Base-by-base conservation (phyloP, 2,888 invertebrate species). In the Drosophila rubida region DNA sequence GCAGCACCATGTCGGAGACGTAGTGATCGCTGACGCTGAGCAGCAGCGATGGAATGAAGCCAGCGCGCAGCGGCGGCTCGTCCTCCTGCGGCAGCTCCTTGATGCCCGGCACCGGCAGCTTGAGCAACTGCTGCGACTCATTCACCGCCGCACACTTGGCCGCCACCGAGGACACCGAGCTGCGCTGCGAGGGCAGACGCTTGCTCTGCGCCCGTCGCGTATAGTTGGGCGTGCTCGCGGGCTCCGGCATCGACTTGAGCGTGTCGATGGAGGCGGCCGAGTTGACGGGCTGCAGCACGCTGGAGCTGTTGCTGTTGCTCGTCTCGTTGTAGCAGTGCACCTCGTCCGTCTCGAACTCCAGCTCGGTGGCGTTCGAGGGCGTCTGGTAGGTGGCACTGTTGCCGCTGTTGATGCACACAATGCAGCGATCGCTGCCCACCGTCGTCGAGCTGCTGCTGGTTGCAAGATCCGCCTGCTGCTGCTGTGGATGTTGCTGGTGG, bases 301-400 rank as follows among this genome's bases (percentile, higher is more conserved):
- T 80, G 2, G 72, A 66, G 46, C 51, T 61, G 69, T 37, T 64
- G 61, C 51, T 61, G 59, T 60, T 64, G 61, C 51, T 61, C 58
- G 60, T 46, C 37, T 75, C 69, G 23, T 75, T 51, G 37, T 80
- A 88, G 46, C 88, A 84, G 51, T 89, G 88, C 63, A 90, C 85
- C 42, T 91, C 90, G 58, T 92, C 91, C 45, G 93, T 91, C 69
- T 93, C 93, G 67, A 93, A 93, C 79, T 94, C 94, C 91, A 96
- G 93, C 87, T 96, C 96, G 0, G 96, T 95, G 30, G 96, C 96
- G 90, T 96, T 96, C 0, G 95, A 95, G 0, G 96, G 96, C 0
- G 96, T 96, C 88, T 96, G 95, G 41, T 96, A 91, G 71, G 94
- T 93, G 25, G 94, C 94, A 42, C 93, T 93, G 90, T 61, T n/a